Base-by-base conservation (phyloP, 2,888 invertebrate species). In the Sarcophaga carnaria region DNA sequence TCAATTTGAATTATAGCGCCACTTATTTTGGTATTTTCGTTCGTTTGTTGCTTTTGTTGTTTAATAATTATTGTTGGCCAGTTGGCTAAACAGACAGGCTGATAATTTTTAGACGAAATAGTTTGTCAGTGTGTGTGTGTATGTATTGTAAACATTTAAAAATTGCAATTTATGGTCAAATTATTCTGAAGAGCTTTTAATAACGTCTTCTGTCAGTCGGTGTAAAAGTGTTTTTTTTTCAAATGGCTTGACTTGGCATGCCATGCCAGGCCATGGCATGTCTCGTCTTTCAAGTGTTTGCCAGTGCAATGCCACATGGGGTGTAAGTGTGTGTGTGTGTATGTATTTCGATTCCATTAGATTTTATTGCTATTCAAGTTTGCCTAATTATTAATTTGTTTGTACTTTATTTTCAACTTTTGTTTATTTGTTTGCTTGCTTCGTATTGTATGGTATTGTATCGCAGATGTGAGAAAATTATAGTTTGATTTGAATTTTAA, bases 1-100 rank as follows among this genome's bases (percentile, higher is more conserved):
- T 87, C 74, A 49, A 59, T 76, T 81, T 84, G 76, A 87, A 81
- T 75, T 79, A 87, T 82, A 87, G 87, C 84, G 87, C 84, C 84
- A 84, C 79, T 87, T 84, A 84, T 72, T 78, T 78, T n/a, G 17
- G 64, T 82, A 70, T 54, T 54, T 54, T 54, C 17, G 54, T 54
- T 54, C 17, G 17, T 54, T 64, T 10, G 54, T 54, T 12, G 14
- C 14, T 17, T 54, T 54, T 54, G 54, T 54, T 54, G 4, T 54
- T 54, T 54, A 22, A 37, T 37, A 12, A 14, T 64, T 27, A 62
- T 37, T 37, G 63, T 63, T 47, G 22, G 12, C 60, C 45, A 67
- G 45, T 67, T 54, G 54, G 54, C 17, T 14, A 54, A 54, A 12
- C 17, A 77, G 20, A 20, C n/a, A 66, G 69, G 70, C 45, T 64